These are phyloP conservation scores for Achlya flavicornis DNA, from an alignment of 2,888 invertebrate species.

Conservation along the genomic window DNA sequence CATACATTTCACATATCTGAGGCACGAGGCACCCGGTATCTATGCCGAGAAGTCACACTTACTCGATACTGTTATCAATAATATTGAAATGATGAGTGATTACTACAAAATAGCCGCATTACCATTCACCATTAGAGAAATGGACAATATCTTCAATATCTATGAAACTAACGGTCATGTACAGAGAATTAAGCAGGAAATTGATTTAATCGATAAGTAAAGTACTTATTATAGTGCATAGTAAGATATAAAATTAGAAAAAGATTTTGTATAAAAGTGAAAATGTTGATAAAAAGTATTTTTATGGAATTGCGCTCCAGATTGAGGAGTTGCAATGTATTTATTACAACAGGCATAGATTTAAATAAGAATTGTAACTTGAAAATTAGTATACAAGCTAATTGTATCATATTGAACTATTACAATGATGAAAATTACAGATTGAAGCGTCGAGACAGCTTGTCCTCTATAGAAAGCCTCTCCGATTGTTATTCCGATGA, in stretches of 20 bases:
- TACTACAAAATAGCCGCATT: constrained; percentile 94
- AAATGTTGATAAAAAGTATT: constrained; percentile 79
- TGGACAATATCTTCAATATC: constrained; percentile 87
- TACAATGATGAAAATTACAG: constrained; percentile 55
- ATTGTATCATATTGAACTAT: constrained; percentile 73
- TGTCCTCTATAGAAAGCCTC: constrained; percentile 77
- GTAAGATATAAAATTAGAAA: constrained; percentile 33
- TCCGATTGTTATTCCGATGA: constrained; percentile 76
- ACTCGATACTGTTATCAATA: constrained; percentile 94
- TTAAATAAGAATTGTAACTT: constrained; percentile 72
- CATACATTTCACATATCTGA: constrained; percentile 93
- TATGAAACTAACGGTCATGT: constrained; percentile 84
- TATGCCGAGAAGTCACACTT: constrained; percentile 94
- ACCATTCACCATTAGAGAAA: constrained; percentile 91
- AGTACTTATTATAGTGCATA: constrained; percentile 19
- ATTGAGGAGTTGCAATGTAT: constrained; percentile 85
- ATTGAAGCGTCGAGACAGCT: constrained; percentile 62
- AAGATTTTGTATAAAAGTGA: constrained; percentile 38
- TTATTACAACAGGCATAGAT: constrained; percentile 76
- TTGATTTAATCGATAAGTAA: constrained; percentile 65
- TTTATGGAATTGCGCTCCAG: constrained; percentile 85
- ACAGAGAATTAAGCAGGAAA: constrained; percentile 66
- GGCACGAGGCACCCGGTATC: constrained; percentile 92
- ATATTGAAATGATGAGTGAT: constrained; percentile 91
- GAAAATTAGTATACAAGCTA: constrained; percentile 75